Evolutionary conservation across 2,797 vertebrate species (phyloP), one percentile per base, ranked within the genome.

Genomic region (Myotis planiceps): DNA sequence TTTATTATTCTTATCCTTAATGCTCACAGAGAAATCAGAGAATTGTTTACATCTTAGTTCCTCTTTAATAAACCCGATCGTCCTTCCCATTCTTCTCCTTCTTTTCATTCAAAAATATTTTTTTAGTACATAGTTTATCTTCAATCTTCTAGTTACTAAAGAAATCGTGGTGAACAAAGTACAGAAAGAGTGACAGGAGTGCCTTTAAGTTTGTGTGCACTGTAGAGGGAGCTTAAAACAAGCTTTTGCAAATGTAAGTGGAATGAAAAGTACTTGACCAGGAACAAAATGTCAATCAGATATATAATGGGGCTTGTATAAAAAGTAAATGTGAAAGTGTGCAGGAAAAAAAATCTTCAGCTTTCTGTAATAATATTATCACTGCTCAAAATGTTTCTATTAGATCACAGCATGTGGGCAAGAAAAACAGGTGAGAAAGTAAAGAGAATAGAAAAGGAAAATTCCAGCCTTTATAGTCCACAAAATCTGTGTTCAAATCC

Each of bases 401-500:
- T 81, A 88, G 53, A 94, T 16, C 6, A 85, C 19, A 51, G 21
- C 3, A 15, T 66, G 5, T 58, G 6, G 32, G 13, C 58, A 88
- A 37, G 39, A 90, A 69, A 87, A 9, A 65, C 14, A 79, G 12
- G 5, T 89, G 45, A 14, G 9, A 63, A 94, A 34, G 9, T 12
- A 75, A 18, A 13, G 2, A 84, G n/a, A 34, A 85, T 65, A 63
- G 29, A 37, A 75, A 66, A 32, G 3, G 3, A 65, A 92, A 82
- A 69, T 29, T 90, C 9, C 9, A 95, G 7, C 15, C n/a, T 53
- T 88, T 55, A 18, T 0, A 82, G 37, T n/a, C 2, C 0, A 68
- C 60, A 34, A 80, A 93, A 37, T 72, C 23, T 66, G 72, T 65
- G 29, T 75, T 92, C 5, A 78, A 84, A 53, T 80, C 10, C 9